Evolutionary conservation across 2,888 invertebrate genomes (phyloP), one percentile per base, ranked within the genome.

Genomic region (Xanthia icteritia): DNA sequence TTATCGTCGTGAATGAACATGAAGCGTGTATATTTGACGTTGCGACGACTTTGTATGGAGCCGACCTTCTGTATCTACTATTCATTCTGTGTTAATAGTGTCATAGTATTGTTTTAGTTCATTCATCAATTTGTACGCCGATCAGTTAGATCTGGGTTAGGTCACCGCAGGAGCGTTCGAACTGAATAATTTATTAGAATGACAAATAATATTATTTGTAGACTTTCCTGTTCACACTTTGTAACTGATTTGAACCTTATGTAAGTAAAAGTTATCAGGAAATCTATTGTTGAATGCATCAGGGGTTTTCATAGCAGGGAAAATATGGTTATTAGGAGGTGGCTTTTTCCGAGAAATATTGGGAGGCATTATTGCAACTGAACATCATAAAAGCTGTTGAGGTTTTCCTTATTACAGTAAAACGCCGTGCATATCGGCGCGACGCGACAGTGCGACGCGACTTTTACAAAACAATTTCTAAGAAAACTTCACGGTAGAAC

Each of bases 161-260:
- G 83, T 86, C 85, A 92, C 93, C 92, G 70, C 92, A 91, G 82
- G 64, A 75, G 74, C 71, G 82, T 71, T 64, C 77, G 51, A 56
- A 56, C 74, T 92, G 91, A 93, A 93, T 93, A 86, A 92, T 93
- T 89, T 82, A 93, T 91, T 69, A 89, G 54, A 31, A 54, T 88
- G 90, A 90, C 86, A 85, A 88, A 85, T 84, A 73, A 79, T 81
- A 77, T 85, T 87, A 82, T 86, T 80, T 82, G 77, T 79, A 83
- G 79, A 82, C 74, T 90, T 90, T 91, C 89, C 90, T 91, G 88
- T 87, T 78, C 76, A 45, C 73, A 68, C 27, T 73, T 80, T 54
- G 70, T 39, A 27, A n/a, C 61, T 75, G 27, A 15, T 68, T 4
- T 64, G 27, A 42, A 63, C 9, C 11, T 27, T 60, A 36, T 42